phyloP scores from a whole-genome alignment of 2,113 vertebrate genomes.

The Phrynosoma blainvillii region DNA sequence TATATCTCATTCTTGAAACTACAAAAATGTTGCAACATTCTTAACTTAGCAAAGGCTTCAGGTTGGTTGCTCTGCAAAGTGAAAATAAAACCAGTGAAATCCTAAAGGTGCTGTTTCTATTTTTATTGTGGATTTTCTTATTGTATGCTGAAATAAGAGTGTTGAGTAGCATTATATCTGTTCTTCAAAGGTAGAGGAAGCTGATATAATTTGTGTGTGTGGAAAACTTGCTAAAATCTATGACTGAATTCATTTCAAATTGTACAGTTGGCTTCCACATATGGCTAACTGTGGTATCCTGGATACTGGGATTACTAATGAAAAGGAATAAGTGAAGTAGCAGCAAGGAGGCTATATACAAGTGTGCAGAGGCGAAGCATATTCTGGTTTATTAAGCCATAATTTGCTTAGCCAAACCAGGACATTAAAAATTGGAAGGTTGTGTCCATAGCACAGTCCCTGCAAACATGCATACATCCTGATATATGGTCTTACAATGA shows the following conservation, averaged over 20 bases:
- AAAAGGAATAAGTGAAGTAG: not conserved
- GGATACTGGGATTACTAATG: not conserved
- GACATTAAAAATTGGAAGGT: not conserved
- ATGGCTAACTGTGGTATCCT: not conserved
- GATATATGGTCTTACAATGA: not conserved
- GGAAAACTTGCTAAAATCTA: slow-evolving; percentile 10
- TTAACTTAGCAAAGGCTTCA: slow-evolving; percentile 37
- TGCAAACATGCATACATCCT: not conserved
- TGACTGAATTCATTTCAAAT: slow-evolving; percentile 36
- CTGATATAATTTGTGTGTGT: slow-evolving; percentile 15
- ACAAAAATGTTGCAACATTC: slow-evolving; percentile 21
- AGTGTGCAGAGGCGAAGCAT: not conserved
- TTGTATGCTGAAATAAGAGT: not conserved
- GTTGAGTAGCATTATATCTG: slow-evolving; percentile 27
- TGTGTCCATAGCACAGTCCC: not conserved
- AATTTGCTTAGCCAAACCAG: not conserved
- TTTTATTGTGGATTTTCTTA: not conserved
- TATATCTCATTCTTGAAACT: slow-evolving; percentile 42
- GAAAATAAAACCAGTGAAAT: slow-evolving; percentile 25
- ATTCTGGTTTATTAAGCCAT: not conserved
- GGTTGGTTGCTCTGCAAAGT: slow-evolving; percentile 9
- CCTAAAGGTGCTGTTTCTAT: not conserved
- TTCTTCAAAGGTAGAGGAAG: slow-evolving; percentile 37
- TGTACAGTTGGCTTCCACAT: slow-evolving; percentile 22
- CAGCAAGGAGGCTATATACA: not conserved